Conservation (phyloP, 2,888 invertebrate genomes). For the Alloscopus bannaensis region DNA sequence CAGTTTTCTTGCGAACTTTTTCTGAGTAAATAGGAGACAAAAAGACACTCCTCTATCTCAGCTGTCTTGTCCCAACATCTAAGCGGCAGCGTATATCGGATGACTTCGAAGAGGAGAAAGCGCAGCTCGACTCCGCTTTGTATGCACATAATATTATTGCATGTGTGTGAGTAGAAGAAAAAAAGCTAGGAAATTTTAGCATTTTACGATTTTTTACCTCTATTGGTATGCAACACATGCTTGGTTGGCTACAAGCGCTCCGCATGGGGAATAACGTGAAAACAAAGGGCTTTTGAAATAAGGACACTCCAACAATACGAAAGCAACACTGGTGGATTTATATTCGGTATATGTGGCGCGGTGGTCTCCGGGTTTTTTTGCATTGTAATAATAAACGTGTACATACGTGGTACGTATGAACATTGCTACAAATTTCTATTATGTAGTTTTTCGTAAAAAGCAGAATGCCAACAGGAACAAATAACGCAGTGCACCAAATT, state of each 20-base stretch:
- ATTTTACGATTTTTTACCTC: slow-evolving; percentile 50
- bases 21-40: slow-evolving; percentile 27
- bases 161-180: slow-evolving; percentile 6
- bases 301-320: slow-evolving; percentile 7
- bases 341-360: background rate
- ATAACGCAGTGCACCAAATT: slow-evolving; percentile 41
- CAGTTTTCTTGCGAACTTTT: slow-evolving; percentile 24
- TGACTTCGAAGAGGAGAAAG: slow-evolving; percentile 13
- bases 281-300: slow-evolving; percentile 35
- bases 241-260: slow-evolving; percentile 32
- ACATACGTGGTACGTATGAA: too few relatives aligned
- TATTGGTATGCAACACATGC: slow-evolving; percentile 54
- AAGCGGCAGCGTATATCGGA: too few relatives aligned
- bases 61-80: slow-evolving; percentile 22
- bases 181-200: slow-evolving; percentile 30
- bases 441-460: background rate
- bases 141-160: slow-evolving; percentile 4
- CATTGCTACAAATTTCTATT: slow-evolving; percentile 3
- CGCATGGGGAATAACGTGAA: slow-evolving; percentile 36
- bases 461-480: background rate
- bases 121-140: background rate
- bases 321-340: too few relatives aligned
- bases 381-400: background rate
- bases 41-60: slow-evolving; percentile 29
- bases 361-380: background rate